Percentiles rank a stretch among this genome's conserved stretches.
Evolutionary conservation across 2,113 vertebrate genomes (phyloP).

Genomic region (Hemibagrus wyckioides): DNA sequence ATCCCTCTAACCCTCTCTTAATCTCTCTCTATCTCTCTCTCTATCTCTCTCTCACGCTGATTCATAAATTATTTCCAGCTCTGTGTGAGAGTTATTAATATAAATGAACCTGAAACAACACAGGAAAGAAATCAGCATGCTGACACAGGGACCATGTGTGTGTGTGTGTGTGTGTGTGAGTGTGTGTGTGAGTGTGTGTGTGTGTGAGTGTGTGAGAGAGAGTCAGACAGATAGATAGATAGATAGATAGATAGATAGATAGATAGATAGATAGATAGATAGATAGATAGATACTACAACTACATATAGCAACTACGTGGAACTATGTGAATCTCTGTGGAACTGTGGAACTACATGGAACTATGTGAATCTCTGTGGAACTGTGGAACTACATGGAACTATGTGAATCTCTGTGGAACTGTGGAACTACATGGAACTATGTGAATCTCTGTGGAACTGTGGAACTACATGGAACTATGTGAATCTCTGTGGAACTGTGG

Average conservation of each 20-base stretch:
- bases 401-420: no score
- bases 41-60: not conserved
- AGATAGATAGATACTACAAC: not conserved
- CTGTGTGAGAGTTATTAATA: conserved; percentile 6
- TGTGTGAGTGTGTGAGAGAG: not conserved
- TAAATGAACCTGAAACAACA: not conserved
- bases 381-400: not conserved
- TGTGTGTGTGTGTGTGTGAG: not conserved
- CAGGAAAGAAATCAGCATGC: not conserved
- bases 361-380: no score
- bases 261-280: not conserved
- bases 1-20: not conserved
- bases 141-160: not conserved
- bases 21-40: not conserved
- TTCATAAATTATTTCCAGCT: conserved; percentile 14
- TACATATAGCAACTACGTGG: not conserved
- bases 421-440: not conserved
- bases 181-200: not conserved
- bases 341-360: not conserved
- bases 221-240: not conserved
- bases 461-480: not conserved
- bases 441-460: no score
- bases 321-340: no score
- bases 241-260: not conserved
- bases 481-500: no score